Conservation (phyloP, 37 sponge, comb jelly and placozoan species). For the Beroe forskalii region DNA sequence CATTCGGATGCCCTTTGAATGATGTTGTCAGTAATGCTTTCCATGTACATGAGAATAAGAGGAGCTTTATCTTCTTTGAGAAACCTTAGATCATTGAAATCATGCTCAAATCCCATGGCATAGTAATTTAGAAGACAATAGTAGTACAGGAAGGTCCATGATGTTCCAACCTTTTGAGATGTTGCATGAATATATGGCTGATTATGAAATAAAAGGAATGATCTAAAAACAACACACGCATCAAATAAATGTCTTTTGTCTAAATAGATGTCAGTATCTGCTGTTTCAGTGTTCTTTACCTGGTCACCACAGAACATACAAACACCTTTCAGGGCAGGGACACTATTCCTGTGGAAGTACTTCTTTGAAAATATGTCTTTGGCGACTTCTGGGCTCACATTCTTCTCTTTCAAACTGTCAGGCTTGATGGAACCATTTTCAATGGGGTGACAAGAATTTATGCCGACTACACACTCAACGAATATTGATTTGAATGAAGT, state of each 20-base stretch:
- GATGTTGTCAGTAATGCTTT: not conserved
- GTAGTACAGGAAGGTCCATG: slow-evolving; percentile 57
- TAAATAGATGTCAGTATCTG: not conserved
- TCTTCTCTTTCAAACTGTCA: not conserved
- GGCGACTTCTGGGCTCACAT: not conserved
- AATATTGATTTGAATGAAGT: not conserved
- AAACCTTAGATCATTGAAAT: not conserved
- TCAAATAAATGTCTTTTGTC: slow-evolving; percentile 45
- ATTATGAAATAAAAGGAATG: slow-evolving; percentile 15
- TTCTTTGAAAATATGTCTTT: not conserved
- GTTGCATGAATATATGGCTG: not conserved
- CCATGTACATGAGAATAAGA: not conserved
- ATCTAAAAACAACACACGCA: slow-evolving; percentile 19
- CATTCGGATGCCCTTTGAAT: slow-evolving; percentile 2
- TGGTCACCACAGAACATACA: slow-evolving; percentile 52
- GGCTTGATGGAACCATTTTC: not conserved
- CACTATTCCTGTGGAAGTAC: not conserved
- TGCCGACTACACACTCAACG: slow-evolving; percentile 13
- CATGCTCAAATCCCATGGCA: not conserved
- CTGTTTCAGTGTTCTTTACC: not conserved
- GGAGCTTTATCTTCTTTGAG: not conserved
- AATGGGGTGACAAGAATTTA: not conserved
- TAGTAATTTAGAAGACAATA: slow-evolving; percentile 41
- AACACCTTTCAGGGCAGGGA: not conserved
- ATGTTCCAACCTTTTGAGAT: slow-evolving; percentile 40